Conservation (phyloP, 2,113 vertebrate species). For the Columbina picui region DNA sequence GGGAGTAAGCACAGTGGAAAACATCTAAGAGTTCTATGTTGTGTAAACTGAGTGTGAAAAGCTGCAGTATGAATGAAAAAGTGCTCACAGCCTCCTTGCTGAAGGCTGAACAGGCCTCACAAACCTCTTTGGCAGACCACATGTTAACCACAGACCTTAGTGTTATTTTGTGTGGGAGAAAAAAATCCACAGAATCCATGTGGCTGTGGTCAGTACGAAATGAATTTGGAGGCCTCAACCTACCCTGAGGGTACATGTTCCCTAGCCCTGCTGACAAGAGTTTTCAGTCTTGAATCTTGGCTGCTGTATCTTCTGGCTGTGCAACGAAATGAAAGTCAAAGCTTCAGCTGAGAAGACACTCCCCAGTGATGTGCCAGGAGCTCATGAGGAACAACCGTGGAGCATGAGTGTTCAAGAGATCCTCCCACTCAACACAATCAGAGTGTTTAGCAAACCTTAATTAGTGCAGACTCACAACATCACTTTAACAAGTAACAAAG, state of each 20-base stretch:
- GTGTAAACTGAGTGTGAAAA: neutral
- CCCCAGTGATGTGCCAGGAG: neutral
- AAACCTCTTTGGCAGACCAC: neutral
- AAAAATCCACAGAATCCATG: rapidly evolving
- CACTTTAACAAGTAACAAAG: neutral
- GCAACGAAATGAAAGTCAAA: neutral
- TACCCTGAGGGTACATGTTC: neutral
- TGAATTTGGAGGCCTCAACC: neutral
- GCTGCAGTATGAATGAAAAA: neutral
- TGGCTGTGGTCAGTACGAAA: neutral
- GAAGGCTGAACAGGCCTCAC: neutral
- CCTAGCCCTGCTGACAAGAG: neutral
- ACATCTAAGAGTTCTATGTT: neutral
- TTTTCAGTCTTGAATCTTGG: neutral
- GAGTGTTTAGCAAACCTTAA: neutral
- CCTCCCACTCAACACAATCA: neutral
- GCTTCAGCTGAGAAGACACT: neutral
- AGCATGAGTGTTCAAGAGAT: neutral
- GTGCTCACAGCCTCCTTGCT: neutral
- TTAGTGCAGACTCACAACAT: neutral
- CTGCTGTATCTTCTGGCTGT: neutral
- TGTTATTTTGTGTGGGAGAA: neutral
- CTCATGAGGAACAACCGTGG: neutral
- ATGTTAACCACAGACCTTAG: neutral
- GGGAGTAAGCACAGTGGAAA: neutral